Base-by-base conservation (phyloP, 2,888 invertebrate species). In the Griposia aprilina region DNA sequence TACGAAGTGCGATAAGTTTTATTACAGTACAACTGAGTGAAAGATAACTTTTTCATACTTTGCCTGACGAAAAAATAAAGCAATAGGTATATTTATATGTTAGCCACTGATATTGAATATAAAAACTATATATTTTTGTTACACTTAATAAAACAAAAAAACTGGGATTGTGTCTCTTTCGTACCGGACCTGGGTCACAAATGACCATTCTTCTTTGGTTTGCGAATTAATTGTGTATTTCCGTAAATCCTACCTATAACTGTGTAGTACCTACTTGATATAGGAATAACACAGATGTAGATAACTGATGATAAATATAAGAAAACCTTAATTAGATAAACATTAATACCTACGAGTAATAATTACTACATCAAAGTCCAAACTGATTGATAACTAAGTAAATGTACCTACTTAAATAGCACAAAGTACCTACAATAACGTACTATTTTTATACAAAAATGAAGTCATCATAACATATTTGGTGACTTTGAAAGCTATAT, bases 301-400 rank as follows among this genome's bases (percentile, higher is more conserved):
- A 26, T 74, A 36, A 57, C n/a, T 2, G 20, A 45, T 48, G 36
- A 75, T 57, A 50, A 41, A 52, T 52, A 8, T n/a, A 45, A 48
- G 10, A 71, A 66, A 52, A 41, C 20, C n/a, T 52, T 41, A n/a
- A 23, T 59, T 23, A n/a, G 30, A 77, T 52, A n/a, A 60, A 52
- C 13, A 60, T 36, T 36, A 36, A 36, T 36, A 67, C 30, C 41
- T 66, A 66, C 30, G 17, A 76, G 20, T 76, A 20, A 60, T 23
- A 50, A 41, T 30, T 60, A 30, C 3, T 20, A 30, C 13, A 45
- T 41, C 67, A 67, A 62, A 68, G 78, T 77, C 68, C 52, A 62
- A 77, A 10, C 17, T 30, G 20, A 7, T 60, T 36, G 30, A 36
- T 36, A 36, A 36, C 30, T 36, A 36, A 36, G 30, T 36, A 36